Evolutionary conservation across 2,113 vertebrate genomes (phyloP).

Genomic region (Arenaria interpres): DNA sequence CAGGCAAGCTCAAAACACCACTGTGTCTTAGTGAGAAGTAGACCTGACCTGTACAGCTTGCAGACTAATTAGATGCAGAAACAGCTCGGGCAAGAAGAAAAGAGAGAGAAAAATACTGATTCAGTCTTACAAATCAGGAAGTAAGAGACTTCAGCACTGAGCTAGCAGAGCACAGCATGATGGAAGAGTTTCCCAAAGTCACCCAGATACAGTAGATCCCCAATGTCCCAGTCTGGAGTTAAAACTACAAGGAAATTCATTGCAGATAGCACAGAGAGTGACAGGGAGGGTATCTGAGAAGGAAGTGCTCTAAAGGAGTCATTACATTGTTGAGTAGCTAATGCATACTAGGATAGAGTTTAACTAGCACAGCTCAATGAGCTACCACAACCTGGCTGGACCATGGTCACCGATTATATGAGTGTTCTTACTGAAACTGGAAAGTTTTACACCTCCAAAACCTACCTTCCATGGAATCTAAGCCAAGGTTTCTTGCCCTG

Average conservation of each 20-base stretch:
- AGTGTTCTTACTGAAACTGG: background rate
- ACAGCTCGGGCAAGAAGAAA: background rate
- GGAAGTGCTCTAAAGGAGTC: background rate
- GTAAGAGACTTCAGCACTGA: background rate
- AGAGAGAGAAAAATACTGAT: background rate
- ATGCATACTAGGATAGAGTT: accelerated
- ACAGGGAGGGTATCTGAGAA: background rate
- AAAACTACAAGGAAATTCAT: background rate
- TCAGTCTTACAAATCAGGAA: background rate
- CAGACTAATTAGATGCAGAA: background rate
- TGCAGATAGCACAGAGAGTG: accelerated
- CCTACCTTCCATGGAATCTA: background rate
- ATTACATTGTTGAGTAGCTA: background rate
- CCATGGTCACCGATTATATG: background rate
- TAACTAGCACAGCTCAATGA: background rate
- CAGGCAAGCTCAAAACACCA: background rate
- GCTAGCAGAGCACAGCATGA: background rate
- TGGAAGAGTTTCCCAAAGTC: background rate
- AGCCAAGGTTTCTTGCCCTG: background rate
- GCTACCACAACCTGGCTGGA: background rate
- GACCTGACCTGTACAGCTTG: background rate
- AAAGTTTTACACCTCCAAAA: background rate
- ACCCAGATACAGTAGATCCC: background rate
- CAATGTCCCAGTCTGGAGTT: background rate
- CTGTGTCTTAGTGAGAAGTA: background rate